phyloP scores from a whole-genome alignment of 37 sponge, comb jelly and placozoan genomes.

The Aplysina aerophoba region DNA sequence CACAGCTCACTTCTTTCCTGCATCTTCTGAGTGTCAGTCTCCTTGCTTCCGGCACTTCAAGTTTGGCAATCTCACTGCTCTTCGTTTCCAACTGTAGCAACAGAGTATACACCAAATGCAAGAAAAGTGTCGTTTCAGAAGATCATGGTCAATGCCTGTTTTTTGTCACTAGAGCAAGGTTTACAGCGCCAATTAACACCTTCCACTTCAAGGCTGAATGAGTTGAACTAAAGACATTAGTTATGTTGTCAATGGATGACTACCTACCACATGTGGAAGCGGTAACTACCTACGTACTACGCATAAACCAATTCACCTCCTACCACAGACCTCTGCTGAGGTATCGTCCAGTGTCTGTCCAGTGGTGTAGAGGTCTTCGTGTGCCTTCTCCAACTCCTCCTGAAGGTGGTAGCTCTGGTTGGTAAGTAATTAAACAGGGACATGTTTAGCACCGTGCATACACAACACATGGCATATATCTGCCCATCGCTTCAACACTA shows the following conservation, averaged over 20 bases:
- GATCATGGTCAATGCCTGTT: no score
- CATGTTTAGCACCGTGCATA: no score
- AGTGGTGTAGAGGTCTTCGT: slow-evolving; percentile 74
- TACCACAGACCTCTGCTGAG: slow-evolving; percentile 66
- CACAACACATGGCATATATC: slow-evolving; percentile 66
- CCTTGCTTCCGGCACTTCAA: slow-evolving; percentile 50
- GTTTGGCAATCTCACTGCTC: slow-evolving; percentile 35
- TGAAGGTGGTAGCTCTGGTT: slow-evolving; percentile 67
- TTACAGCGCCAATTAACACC: no score
- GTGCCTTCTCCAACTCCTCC: slow-evolving; percentile 78
- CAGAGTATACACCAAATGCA: no score
- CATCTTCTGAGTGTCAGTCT: slow-evolving; percentile 46
- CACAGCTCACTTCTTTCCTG: slow-evolving; percentile 41
- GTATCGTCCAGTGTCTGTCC: slow-evolving; percentile 81
- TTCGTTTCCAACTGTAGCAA: slow-evolving; percentile 57
- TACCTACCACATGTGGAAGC: no score
- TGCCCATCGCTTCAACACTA: background rate
- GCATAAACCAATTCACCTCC: slow-evolving; percentile 28
- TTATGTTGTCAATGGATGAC: no score
- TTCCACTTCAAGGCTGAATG: no score
- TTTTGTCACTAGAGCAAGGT: no score
- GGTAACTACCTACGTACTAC: no score
- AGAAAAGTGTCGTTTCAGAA: no score
- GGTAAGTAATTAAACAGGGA: slow-evolving; percentile 47
- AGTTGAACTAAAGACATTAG: no score